phyloP scores from a whole-genome alignment of 1,140 invertebrate genomes.

The Cotesia vestalis region DNA sequence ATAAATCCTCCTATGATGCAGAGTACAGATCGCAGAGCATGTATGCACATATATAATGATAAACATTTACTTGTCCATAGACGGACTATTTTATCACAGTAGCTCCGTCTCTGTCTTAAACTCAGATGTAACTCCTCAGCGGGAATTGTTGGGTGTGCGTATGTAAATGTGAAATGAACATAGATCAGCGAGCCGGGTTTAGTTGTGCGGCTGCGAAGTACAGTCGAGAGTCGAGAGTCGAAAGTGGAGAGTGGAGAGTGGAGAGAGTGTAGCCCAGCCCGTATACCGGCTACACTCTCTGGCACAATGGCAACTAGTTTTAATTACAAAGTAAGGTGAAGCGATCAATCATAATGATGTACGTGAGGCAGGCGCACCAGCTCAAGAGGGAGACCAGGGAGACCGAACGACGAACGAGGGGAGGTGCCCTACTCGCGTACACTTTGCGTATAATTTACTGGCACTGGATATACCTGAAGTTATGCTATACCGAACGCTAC shows the following conservation, averaged over 20 bases:
- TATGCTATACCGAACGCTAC: conserved; percentile 59
- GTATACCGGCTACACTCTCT: conserved; percentile 14
- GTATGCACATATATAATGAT: no score
- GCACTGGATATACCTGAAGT: conserved; percentile 65
- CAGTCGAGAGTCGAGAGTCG: not conserved
- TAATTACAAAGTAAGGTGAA: conserved; percentile 69
- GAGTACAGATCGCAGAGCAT: no score
- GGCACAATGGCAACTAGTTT: conserved; percentile 67
- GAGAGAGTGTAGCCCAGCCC: conserved; percentile 42
- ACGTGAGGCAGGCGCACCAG: conserved; percentile 64
- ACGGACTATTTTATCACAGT: no score
- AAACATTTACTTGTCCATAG: no score
- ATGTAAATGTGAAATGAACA: conserved; percentile 56
- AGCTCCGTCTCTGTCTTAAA: no score
- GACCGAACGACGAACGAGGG: conserved; percentile 29
- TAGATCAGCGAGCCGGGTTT: conserved; percentile 36
- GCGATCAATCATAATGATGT: conserved; percentile 68
- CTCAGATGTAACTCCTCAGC: no score
- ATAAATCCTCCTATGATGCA: no score
- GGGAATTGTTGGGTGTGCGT: conserved; percentile 37
- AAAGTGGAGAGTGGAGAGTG: no score
- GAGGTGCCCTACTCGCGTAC: conserved; percentile 59
- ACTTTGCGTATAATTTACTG: conserved; percentile 68
- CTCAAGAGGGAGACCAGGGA: conserved; percentile 14
- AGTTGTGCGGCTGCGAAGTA: not conserved